A percentile compares a stretch with the other conserved stretches of the same genome.
phyloP scores from a whole-genome alignment of 2,113 vertebrate species.

The Pithys albifrons region DNA sequence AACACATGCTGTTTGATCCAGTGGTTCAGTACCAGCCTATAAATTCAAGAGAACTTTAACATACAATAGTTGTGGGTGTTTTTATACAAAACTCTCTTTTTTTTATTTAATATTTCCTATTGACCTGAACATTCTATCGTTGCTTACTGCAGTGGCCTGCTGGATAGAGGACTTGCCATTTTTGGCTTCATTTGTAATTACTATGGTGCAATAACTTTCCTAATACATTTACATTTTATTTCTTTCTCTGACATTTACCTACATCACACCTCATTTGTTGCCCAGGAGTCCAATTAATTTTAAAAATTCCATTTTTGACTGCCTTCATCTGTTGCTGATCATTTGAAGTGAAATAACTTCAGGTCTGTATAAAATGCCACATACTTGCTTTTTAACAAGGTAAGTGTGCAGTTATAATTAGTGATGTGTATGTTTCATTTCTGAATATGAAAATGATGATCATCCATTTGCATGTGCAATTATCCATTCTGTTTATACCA shows the following conservation, averaged over 20 bases:
- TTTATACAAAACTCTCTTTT: background rate
- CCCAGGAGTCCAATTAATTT: slow-evolving; percentile 11
- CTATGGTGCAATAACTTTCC: background rate
- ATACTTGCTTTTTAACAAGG: background rate
- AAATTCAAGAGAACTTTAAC: background rate
- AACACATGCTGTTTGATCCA: background rate
- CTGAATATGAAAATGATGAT: slow-evolving; percentile 1
- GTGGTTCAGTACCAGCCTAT: background rate
- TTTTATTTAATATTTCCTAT: background rate
- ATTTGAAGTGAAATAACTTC: slow-evolving; percentile 20
- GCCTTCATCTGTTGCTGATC: slow-evolving; percentile 6
- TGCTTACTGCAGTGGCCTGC: background rate
- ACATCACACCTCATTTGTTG: background rate
- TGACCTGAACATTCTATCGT: background rate
- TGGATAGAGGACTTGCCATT: background rate
- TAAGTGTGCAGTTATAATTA: background rate
- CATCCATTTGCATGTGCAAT: slow-evolving; percentile 2
- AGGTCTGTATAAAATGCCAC: background rate
- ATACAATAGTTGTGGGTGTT: background rate
- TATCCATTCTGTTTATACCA: background rate
- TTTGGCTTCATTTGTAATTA: background rate
- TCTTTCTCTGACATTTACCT: slow-evolving; percentile 21
- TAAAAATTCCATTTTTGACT: slow-evolving; percentile 13
- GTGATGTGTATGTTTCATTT: background rate
- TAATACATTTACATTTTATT: slow-evolving; percentile 10